A percentile compares a stretch with the other conserved stretches of the same genome.
Conservation (phyloP, 2,113 vertebrate genomes). For the Cyanoramphus novaezelandiae region DNA sequence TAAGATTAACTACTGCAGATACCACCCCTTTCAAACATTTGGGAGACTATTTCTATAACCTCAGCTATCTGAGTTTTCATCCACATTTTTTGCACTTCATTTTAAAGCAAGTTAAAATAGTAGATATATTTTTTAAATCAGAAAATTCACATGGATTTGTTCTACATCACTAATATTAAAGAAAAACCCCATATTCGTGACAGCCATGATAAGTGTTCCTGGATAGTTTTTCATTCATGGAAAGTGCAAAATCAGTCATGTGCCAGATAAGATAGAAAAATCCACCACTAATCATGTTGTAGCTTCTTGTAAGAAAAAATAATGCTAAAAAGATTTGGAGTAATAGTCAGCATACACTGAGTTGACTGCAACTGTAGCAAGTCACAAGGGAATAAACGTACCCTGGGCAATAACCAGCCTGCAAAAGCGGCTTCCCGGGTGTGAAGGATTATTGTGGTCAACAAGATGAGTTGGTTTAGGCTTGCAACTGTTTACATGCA, state of each 20-base stretch:
- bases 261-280: not conserved
- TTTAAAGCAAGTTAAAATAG: not conserved
- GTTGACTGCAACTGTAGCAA: not conserved
- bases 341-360: not conserved
- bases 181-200: not conserved
- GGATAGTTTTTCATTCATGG: not conserved
- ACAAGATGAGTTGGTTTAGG: not conserved
- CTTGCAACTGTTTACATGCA: not conserved
- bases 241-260: not conserved
- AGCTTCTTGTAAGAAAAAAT: slow-evolving; percentile 1
- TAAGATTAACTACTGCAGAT: not conserved
- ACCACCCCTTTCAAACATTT: not conserved
- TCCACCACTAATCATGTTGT: not conserved
- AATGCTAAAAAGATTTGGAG: not conserved
- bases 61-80: not conserved
- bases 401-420: not conserved
- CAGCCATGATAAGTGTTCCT: not conserved
- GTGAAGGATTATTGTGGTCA: not conserved
- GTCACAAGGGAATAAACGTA: not conserved
- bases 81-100: not conserved
- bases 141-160: not conserved
- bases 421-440: slow-evolving; percentile 13
- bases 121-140: not conserved
- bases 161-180: not conserved
- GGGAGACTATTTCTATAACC: not conserved